Conservation (phyloP, 2,888 invertebrate genomes). For the Dicroscelio sp. region DNA sequence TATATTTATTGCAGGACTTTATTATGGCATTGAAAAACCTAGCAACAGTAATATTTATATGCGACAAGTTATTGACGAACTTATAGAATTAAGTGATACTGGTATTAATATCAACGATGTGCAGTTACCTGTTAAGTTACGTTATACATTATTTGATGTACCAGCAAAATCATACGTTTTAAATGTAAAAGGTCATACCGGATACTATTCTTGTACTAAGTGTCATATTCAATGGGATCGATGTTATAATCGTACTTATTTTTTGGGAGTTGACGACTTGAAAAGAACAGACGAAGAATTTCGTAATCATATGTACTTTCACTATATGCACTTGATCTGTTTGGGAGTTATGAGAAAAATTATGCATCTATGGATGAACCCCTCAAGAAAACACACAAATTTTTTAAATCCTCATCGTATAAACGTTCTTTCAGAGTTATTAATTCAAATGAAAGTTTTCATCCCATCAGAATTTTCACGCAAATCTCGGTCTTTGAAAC, state of each 20-base stretch:
- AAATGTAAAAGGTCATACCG: slow-evolving; percentile 78
- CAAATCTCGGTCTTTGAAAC: slow-evolving; percentile 4
- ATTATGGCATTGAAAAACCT: background rate
- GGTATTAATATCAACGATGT: background rate
- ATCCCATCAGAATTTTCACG: background rate
- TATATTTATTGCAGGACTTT: background rate
- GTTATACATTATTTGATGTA: slow-evolving; percentile 52
- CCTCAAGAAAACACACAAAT: background rate
- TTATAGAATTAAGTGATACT: background rate
- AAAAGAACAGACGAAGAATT: background rate
- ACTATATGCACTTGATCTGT: background rate
- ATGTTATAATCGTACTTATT: background rate
- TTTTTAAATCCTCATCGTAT: background rate
- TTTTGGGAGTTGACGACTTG: background rate
- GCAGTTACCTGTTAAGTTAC: background rate
- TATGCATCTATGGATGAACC: background rate
- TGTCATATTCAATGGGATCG: slow-evolving; percentile 58
- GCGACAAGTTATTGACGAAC: background rate
- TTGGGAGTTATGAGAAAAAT: background rate
- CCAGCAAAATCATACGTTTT: slow-evolving; percentile 77
- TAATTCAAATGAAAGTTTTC: background rate
- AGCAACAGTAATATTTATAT: background rate
- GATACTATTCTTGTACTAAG: slow-evolving; percentile 80
- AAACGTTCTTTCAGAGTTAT: background rate
- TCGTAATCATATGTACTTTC: background rate